A percentile compares a stretch with the other conserved stretches of the same genome.
phyloP scores from a whole-genome alignment of 2,888 invertebrate species.

The Chaetogeoica ovagalla region DNA sequence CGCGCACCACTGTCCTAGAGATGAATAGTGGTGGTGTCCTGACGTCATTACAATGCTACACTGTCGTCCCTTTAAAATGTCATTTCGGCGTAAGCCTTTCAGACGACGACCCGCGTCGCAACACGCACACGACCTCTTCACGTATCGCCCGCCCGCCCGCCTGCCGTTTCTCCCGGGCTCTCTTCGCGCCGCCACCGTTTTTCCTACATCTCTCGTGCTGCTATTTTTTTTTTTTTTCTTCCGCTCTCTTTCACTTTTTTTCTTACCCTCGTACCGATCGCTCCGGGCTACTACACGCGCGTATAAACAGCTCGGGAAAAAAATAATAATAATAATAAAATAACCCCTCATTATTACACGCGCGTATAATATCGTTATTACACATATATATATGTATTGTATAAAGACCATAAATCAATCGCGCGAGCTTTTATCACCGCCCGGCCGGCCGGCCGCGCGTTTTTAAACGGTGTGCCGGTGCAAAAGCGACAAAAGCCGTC shows the following conservation, averaged over 20 bases:
- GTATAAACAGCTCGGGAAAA: background rate
- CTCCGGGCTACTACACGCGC: too few relatives aligned
- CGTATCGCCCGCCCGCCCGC: too few relatives aligned
- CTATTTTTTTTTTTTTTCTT: background rate
- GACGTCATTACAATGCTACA: conserved; percentile 52
- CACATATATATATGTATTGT: too few relatives aligned
- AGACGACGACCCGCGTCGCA: conserved; percentile 14
- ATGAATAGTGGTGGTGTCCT: conserved; percentile 50
- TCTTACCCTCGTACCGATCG: conserved; percentile 25
- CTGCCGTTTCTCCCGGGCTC: background rate
- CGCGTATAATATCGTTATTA: conserved; percentile 45
- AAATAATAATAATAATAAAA: too few relatives aligned
- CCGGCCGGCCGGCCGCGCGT: background rate
- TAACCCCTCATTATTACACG: conserved; percentile 28
- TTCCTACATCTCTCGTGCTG: background rate
- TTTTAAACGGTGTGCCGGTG: too few relatives aligned
- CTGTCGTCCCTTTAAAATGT: conserved; percentile 50
- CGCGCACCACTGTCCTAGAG: conserved; percentile 40
- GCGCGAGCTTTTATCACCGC: conserved; percentile 21
- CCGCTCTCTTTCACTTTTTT: conserved; percentile 10
- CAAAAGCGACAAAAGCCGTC: background rate
- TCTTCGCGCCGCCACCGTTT: background rate
- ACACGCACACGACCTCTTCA: background rate
- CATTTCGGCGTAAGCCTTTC: conserved; percentile 50
- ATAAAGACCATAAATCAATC: conserved; percentile 48